These are phyloP conservation scores for Nineta flava DNA, from an alignment of 2,888 invertebrate species.

Conservation along the genomic window DNA sequence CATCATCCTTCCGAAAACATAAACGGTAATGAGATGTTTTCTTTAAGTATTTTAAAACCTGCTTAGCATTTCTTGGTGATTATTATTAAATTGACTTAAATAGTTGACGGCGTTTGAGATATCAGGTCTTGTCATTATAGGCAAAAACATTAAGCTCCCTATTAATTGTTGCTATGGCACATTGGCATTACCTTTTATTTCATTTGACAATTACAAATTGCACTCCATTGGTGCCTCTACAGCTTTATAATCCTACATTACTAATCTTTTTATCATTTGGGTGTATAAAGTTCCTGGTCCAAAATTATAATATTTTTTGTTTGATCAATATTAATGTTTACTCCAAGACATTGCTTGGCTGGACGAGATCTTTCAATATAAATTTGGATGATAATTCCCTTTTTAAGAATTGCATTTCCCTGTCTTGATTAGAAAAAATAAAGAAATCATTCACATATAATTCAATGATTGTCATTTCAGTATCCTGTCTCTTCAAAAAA, in stretches of 20 bases:
- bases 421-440: slow-evolving; percentile 7
- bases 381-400: slow-evolving; percentile 1
- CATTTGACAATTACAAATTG: slow-evolving; percentile 5
- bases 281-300: slow-evolving; percentile 6
- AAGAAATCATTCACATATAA: slow-evolving; percentile 9
- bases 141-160: slow-evolving; percentile 15
- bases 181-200: background rate
- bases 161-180: slow-evolving; percentile 14
- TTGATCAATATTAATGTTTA: background rate
- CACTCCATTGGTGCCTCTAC: slow-evolving; percentile 13
- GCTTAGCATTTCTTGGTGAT: slow-evolving; percentile 12
- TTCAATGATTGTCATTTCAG: slow-evolving; percentile 2
- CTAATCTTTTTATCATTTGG: slow-evolving; percentile 10
- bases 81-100: slow-evolving; percentile 14
- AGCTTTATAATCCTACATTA: slow-evolving; percentile 11
- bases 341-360: slow-evolving; percentile 5
- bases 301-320: slow-evolving; percentile 5
- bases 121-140: no score
- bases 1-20: slow-evolving; percentile 9
- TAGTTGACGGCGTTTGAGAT: slow-evolving; percentile 13
- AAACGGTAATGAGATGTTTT: slow-evolving; percentile 12
- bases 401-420: background rate
- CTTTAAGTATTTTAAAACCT: slow-evolving; percentile 12
- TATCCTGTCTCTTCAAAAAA: slow-evolving; percentile 5
- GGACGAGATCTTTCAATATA: slow-evolving; percentile 5